phyloP scores from a whole-genome alignment of 2,797 vertebrate species.

The Poeciliopsis turneri region DNA sequence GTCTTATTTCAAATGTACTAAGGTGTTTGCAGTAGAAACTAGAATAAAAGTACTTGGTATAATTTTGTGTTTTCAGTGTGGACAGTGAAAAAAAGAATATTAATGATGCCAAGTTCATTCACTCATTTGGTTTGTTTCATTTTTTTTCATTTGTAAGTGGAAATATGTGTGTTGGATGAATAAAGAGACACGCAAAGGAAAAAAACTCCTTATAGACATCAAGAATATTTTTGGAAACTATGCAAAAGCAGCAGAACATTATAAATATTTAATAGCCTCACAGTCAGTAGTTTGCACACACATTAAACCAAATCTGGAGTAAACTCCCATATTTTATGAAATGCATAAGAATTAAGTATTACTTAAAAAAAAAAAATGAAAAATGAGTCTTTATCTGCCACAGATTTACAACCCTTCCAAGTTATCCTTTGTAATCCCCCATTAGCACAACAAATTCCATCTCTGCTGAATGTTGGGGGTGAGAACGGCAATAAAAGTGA shows the following conservation, averaged over 20 bases:
- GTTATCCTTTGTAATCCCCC: constrained; percentile 48
- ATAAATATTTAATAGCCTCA: background rate
- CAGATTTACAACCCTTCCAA: constrained; percentile 30
- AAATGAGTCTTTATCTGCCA: constrained; percentile 11
- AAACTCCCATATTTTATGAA: constrained; percentile 19
- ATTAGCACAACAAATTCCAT: constrained; percentile 54
- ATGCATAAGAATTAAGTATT: constrained; percentile 20
- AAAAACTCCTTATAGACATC: background rate
- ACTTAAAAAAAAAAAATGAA: constrained; percentile 6
- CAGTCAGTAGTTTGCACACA: background rate
- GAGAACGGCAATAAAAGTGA: constrained; percentile 47
- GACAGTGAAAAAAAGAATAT: too few relatives aligned
- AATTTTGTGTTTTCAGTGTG: background rate
- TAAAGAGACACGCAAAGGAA: background rate
- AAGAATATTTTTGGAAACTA: background rate
- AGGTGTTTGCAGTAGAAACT: too few relatives aligned
- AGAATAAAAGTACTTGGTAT: too few relatives aligned
- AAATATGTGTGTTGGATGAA: background rate
- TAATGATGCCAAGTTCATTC: background rate
- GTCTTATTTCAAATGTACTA: too few relatives aligned
- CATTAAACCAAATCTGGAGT: constrained; percentile 22
- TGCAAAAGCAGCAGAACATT: background rate
- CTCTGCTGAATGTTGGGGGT: constrained; percentile 19
- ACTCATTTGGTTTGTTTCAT: background rate
- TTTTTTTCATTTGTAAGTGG: background rate